A percentile compares a stretch with the other conserved stretches of the same genome.
Conservation (phyloP, 2,113 vertebrate genomes). For the Callaeas wilsoni region DNA sequence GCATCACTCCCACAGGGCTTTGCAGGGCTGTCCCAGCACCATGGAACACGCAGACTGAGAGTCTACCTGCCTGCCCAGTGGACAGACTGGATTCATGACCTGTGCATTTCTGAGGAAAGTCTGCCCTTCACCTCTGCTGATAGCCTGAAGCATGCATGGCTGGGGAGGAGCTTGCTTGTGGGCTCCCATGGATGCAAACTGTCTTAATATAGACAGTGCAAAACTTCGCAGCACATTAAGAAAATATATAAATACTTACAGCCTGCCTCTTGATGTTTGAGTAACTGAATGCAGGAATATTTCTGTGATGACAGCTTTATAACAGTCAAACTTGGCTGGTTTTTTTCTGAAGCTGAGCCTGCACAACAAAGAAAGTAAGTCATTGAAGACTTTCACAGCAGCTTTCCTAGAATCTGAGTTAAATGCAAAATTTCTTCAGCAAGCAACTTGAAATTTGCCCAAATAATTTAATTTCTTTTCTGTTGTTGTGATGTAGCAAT, state of each 20-base stretch:
- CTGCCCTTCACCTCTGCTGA: background rate
- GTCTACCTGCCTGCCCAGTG: background rate
- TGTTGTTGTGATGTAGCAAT: background rate
- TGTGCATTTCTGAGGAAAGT: background rate
- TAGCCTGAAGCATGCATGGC: fast-evolving
- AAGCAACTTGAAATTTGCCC: background rate
- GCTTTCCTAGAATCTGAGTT: background rate
- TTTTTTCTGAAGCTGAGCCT: background rate
- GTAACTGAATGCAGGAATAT: background rate
- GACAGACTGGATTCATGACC: background rate
- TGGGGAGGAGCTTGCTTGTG: background rate
- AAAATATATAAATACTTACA: background rate
- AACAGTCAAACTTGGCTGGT: background rate
- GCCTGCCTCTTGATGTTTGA: background rate
- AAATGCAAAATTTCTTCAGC: background rate
- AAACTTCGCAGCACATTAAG: background rate
- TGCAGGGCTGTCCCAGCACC: background rate
- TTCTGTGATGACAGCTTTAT: background rate
- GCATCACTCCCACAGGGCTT: fast-evolving
- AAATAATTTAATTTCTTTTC: background rate
- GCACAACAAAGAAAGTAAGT: background rate
- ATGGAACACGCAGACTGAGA: fast-evolving
- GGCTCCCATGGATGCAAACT: background rate
- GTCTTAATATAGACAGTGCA: background rate
- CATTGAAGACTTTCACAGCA: background rate